Conservation (phyloP, 1,140 invertebrate species). For the Hyles euphorbiae region DNA sequence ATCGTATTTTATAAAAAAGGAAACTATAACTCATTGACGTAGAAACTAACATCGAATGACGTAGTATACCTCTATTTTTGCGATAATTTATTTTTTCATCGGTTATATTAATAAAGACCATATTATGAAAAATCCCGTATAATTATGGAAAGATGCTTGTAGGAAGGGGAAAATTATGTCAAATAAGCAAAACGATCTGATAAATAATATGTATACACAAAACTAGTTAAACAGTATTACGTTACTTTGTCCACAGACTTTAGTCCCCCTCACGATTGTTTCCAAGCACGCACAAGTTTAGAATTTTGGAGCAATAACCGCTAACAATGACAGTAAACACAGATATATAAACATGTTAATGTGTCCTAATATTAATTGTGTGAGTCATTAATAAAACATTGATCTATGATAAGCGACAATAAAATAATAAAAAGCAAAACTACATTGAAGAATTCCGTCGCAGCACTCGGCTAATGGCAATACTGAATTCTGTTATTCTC, state of each 20-base stretch:
- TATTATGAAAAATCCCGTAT: too few species aligned
- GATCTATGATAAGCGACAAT: constrained; percentile 4
- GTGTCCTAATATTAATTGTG: constrained; percentile 1
- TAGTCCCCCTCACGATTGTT: constrained; percentile 2
- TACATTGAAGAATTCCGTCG: not conserved
- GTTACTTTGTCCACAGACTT: constrained; percentile 15
- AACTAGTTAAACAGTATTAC: not conserved
- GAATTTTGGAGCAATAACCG: constrained; percentile 13
- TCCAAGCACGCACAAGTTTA: constrained; percentile 4
- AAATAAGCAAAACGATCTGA: too few species aligned
- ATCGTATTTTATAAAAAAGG: too few species aligned
- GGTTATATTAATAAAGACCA: too few species aligned
- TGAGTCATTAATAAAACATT: constrained; percentile 7
- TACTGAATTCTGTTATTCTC: too few species aligned
- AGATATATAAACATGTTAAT: constrained; percentile 3
- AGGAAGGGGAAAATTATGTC: too few species aligned
- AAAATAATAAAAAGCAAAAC: constrained; percentile 1
- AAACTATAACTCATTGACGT: too few species aligned
- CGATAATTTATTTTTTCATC: too few species aligned
- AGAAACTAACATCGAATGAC: too few species aligned
- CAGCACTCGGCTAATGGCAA: not conserved
- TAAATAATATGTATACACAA: too few species aligned
- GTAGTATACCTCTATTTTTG: too few species aligned
- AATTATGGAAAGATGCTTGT: too few species aligned
- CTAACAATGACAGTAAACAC: constrained; percentile 11